phyloP scores from a whole-genome alignment of 2,888 invertebrate genomes.

The Athetis lepigone region DNA sequence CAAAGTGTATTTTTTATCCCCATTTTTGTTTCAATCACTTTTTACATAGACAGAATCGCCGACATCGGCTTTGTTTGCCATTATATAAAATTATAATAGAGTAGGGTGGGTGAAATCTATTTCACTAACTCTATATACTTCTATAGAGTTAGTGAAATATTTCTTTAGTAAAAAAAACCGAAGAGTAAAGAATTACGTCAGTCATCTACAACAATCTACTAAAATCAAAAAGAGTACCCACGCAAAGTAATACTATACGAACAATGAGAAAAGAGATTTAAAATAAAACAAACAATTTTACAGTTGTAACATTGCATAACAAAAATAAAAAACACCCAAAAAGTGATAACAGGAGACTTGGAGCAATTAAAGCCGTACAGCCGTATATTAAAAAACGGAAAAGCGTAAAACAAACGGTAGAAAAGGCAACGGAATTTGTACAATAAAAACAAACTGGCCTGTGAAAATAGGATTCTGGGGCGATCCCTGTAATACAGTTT shows the following conservation, averaged over 20 bases:
- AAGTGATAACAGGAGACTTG: conserved; percentile 61
- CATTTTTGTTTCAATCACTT: too few relatives aligned
- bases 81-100: too few relatives aligned
- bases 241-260: not conserved
- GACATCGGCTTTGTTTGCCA: too few relatives aligned
- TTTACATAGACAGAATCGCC: too few relatives aligned
- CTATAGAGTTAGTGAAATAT: too few relatives aligned
- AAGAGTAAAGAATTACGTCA: too few relatives aligned
- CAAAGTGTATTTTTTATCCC: too few relatives aligned
- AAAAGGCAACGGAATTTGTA: conserved; percentile 62
- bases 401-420: conserved; percentile 60
- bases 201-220: too few relatives aligned
- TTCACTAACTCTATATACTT: too few relatives aligned
- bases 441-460: conserved; percentile 69
- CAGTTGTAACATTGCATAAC: conserved; percentile 20
- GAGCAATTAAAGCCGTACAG: conserved; percentile 59
- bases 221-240: too few relatives aligned
- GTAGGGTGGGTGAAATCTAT: too few relatives aligned
- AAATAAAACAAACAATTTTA: conserved; percentile 19
- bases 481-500: conserved; percentile 65
- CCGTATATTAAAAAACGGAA: conserved; percentile 61
- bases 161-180: too few relatives aligned
- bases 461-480: conserved; percentile 64
- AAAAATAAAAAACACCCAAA: conserved; percentile 31
- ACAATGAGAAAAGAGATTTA: not conserved